Evolutionary conservation across 2,113 vertebrate species (phyloP), one percentile per base, ranked within the genome.

Genomic region (Tetraodon nigroviridis): DNA sequence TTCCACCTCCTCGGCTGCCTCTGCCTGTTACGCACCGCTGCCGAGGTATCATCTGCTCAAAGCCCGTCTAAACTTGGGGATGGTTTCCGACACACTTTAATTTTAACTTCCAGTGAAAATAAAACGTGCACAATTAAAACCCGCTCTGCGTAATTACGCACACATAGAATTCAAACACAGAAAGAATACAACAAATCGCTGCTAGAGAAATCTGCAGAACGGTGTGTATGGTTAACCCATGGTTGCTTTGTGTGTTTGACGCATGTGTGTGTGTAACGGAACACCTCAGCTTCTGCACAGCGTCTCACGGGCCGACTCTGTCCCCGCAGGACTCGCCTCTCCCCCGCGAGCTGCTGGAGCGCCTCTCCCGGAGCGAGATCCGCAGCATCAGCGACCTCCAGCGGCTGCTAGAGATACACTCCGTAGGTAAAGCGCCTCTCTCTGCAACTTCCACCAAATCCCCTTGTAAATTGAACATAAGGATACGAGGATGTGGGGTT

Each of bases 371-470:
- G 87, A 97, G 94, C 79, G 93, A 96, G 76, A 97, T 96, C 86
- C 92, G 89, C 89, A 97, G 92, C 92, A 96, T 97, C 90, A 92
- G 93, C 80, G 95, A 96, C 90, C 91, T 97, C 89, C 94, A 98
- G 94, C 93, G 94, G 89, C 92, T 98, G 86, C 92, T 98, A 86
- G 94, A 96, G 87, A 92, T 95, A 90, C 91, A 97, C 89, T 93
- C 93, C 92, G 91, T 94, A 94, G 95, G 95, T 98, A 97, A 97
- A 94, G 91, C 90, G 71, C 87, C 86, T 84, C 73, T 54, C 82
- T 85, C 78, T 79, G 76, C 87, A 37, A 37, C 32, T 12, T 12
- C 12, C 32, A 37, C 32, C 10, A 37, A 37, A 11, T 12, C 12
- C 32, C 10, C 32, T 11, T 37, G 32, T 8, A 37, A 10, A 8